Conservation (phyloP, 2,113 vertebrate genomes). For the Calyptomena viridis region DNA sequence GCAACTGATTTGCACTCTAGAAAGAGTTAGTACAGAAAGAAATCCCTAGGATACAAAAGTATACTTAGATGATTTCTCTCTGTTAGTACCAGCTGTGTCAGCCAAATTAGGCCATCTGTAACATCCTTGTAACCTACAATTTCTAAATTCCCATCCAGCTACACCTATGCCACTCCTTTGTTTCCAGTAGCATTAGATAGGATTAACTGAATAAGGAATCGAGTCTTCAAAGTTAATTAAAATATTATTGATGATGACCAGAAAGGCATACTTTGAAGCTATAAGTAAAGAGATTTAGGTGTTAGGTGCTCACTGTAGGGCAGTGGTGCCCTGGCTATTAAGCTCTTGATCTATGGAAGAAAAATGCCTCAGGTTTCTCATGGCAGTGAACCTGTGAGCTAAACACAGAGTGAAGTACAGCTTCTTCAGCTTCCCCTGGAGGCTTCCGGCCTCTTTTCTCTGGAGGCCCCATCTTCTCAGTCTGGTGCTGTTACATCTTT, state of each 20-base stretch:
- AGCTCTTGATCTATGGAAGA: background rate
- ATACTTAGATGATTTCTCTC: background rate
- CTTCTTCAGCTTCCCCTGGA: background rate
- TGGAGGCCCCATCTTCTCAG: background rate
- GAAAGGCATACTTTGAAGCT: background rate
- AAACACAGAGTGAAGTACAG: background rate
- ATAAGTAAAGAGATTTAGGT: background rate
- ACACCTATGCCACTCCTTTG: conserved; percentile 19
- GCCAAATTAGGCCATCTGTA: background rate
- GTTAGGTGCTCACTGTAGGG: background rate
- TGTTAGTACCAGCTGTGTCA: background rate
- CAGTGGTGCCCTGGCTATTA: background rate
- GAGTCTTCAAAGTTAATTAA: conserved; percentile 9
- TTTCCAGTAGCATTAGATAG: background rate
- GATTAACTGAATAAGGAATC: background rate
- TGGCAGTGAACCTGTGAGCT: background rate
- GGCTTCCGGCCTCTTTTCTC: background rate
- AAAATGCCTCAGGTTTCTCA: background rate
- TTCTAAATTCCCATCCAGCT: conserved; percentile 24
- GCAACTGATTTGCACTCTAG: background rate
- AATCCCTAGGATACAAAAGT: background rate
- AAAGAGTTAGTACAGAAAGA: background rate
- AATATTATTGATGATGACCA: background rate
- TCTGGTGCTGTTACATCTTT: conserved; percentile 19
- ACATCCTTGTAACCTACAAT: background rate